Percentiles rank a stretch among this genome's conserved stretches.
These are phyloP conservation scores for Bombylius discolor DNA, from an alignment of 2,888 invertebrate species.

Conservation along the genomic window DNA sequence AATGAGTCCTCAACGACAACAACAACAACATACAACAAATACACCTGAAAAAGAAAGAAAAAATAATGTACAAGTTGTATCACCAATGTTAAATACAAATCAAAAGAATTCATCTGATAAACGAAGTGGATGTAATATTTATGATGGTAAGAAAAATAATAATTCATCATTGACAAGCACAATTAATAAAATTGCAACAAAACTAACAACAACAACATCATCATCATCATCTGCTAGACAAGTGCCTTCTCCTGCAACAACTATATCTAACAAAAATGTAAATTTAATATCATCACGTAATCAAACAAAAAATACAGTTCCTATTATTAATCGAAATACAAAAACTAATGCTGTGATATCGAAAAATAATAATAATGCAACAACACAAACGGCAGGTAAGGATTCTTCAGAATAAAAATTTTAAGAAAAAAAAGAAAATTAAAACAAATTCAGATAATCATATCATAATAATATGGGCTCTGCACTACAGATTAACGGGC, in stretches of 20 bases:
- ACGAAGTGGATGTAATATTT: too few relatives aligned
- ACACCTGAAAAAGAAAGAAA: neutral
- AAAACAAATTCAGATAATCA: too few relatives aligned
- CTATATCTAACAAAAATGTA: neutral
- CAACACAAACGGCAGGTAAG: neutral
- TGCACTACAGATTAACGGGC: too few relatives aligned
- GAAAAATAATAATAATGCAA: neutral
- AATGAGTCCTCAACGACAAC: too few relatives aligned
- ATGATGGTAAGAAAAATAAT: too few relatives aligned
- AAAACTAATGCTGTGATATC: neutral
- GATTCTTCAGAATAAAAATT: neutral
- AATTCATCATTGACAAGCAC: too few relatives aligned
- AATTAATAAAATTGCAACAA: neutral
- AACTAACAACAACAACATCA: neutral
- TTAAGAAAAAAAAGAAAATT: too few relatives aligned
- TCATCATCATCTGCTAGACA: neutral
- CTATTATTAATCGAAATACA: neutral
- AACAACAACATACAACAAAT: neutral
- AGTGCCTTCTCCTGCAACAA: neutral
- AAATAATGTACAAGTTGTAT: conserved; percentile 1
- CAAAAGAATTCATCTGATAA: neutral
- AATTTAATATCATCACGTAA: neutral
- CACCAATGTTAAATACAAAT: conserved; percentile 1
- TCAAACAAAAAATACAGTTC: neutral
- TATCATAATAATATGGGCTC: too few relatives aligned